These are phyloP conservation scores for Bambusicola thoracicus DNA, from an alignment of 2,113 vertebrate species.

Conservation along the genomic window DNA sequence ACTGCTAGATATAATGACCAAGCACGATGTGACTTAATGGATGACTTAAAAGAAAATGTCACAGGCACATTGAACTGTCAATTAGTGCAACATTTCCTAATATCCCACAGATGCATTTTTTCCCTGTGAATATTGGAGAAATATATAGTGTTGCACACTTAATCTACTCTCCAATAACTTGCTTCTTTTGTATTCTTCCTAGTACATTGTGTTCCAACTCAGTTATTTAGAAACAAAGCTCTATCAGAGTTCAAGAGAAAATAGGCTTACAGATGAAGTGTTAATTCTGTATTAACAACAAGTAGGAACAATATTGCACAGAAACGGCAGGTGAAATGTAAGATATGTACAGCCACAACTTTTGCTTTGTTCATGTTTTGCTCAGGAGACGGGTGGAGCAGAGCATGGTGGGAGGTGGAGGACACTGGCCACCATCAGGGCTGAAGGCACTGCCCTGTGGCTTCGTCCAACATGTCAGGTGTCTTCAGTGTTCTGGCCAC, in stretches of 20 bases:
- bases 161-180: neutral
- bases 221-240: neutral
- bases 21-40: neutral
- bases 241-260: neutral
- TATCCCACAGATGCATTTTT: conserved; percentile 1
- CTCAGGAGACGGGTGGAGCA: neutral
- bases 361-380: neutral
- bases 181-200: neutral
- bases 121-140: neutral
- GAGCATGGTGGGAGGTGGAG: neutral
- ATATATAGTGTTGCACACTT: neutral
- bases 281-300: neutral
- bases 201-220: conserved; percentile 15
- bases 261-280: neutral
- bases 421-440: neutral
- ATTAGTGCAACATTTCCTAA: conserved; percentile 8
- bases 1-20: neutral
- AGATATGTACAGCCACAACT: neutral
- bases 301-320: neutral
- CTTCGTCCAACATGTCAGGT: neutral
- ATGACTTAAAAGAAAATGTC: conserved; percentile 20
- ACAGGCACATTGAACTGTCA: neutral
- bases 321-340: neutral
- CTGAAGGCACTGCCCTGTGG: neutral
- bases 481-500: neutral